Percentiles rank a stretch among this genome's conserved stretches.
phyloP scores from a whole-genome alignment of 2,113 vertebrate genomes.

The Corapipo altera region DNA sequence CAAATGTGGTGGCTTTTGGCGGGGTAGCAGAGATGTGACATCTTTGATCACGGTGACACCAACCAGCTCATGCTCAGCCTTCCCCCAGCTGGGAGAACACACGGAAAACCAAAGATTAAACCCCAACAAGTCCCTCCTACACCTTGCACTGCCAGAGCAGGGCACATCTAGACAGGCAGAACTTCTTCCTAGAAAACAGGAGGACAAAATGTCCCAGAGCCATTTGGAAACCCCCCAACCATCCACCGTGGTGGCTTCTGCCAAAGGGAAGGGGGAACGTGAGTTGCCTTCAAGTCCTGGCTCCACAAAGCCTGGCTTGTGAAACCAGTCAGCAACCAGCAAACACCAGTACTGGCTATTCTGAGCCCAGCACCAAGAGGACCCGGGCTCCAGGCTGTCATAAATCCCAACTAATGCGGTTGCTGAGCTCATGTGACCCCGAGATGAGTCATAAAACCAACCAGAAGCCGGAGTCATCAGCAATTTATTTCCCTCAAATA shows the following conservation, averaged over 20 bases:
- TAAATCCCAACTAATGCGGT: neutral
- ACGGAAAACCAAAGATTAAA: neutral
- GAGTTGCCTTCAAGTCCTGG: rapidly evolving
- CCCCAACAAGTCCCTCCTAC: neutral
- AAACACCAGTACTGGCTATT: neutral
- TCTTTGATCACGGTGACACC: rapidly evolving
- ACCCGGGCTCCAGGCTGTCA: rapidly evolving
- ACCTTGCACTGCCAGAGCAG: rapidly evolving
- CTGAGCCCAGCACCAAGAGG: neutral
- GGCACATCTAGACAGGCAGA: neutral
- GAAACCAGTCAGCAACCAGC: neutral
- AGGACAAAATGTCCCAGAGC: neutral
- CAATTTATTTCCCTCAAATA: slow-evolving; percentile 19
- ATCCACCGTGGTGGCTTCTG: rapidly evolving
- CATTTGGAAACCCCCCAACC: neutral
- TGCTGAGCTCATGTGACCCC: neutral
- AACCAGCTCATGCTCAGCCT: neutral
- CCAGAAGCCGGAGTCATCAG: neutral
- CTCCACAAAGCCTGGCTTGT: neutral
- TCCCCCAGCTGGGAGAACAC: rapidly evolving
- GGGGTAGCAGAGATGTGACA: neutral
- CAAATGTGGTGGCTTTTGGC: neutral
- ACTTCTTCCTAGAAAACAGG: neutral
- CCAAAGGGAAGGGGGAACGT: rapidly evolving
- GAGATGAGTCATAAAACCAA: slow-evolving; percentile 7